phyloP scores from a whole-genome alignment of 1,140 invertebrate genomes.

The Phocides pigmalion region DNA sequence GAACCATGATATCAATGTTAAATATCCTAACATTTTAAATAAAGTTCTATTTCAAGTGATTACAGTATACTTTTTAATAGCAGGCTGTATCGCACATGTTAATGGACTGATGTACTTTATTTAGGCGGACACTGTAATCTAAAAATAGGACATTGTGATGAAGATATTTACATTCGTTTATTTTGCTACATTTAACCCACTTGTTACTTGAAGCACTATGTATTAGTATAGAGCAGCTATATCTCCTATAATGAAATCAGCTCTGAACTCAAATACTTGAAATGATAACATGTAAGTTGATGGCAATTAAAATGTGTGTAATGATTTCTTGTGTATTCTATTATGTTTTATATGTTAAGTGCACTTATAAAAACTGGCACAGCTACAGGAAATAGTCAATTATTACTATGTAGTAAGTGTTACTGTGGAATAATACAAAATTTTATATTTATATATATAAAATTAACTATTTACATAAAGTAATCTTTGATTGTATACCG shows the following conservation, averaged over 20 bases:
- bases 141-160: constrained; percentile 10
- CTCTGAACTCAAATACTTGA: too few species aligned
- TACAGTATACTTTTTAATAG: constrained; percentile 2
- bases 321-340: too few species aligned
- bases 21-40: not conserved
- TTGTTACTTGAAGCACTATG: too few species aligned
- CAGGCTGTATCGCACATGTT: constrained; percentile 16
- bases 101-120: not conserved
- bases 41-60: not conserved
- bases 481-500: too few species aligned
- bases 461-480: too few species aligned
- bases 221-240: too few species aligned
- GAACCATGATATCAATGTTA: not conserved
- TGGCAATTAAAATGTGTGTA: too few species aligned
- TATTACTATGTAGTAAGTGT: not conserved
- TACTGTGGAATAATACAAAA: not conserved
- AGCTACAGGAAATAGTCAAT: not conserved
- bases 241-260: too few species aligned
- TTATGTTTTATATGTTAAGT: not conserved
- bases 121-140: constrained; percentile 11
- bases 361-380: constrained; percentile 4
- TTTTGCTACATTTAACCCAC: too few species aligned
- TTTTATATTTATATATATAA: too few species aligned
- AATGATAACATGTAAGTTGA: too few species aligned
- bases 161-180: too few species aligned